Evolutionary conservation across 2,888 invertebrate genomes (phyloP), one percentile per base, ranked within the genome.

Genomic region (Hemaris fuciformis): DNA sequence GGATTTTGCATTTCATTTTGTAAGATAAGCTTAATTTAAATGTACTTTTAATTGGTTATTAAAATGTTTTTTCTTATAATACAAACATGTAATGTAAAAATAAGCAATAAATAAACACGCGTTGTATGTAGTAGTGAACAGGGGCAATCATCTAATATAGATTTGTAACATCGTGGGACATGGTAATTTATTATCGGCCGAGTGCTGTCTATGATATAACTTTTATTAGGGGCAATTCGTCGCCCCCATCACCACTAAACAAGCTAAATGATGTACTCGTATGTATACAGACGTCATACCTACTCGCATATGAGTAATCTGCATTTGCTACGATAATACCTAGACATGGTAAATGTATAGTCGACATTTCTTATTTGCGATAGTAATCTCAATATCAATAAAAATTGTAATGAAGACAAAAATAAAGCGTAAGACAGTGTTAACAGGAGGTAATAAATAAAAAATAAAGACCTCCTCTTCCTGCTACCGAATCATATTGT

Each of bases 171-270:
- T 63, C 63, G 43, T 56, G 68, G 63, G 48, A 61, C 71, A 70
- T 70, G 71, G 68, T 67, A 69, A 43, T 61, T 70, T 74, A 76
- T 85, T 71, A 53, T 31, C 53, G 27, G 31, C 18, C 23, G 64
- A 38, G 34, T n/a, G 38, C 38, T 38, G 38, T 59, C 71, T 69
- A 80, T 59, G 90, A 91, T 90, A 85, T 87, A 88, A 87, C 85
- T 90, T 90, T 89, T 84, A 91, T 89, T 89, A 79, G 79, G 69
- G 70, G 72, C 84, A 87, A 89, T 88, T 88, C 82, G 76, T 84
- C 80, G 87, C 89, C 91, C 90, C 87, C 84, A 88, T 89, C 78
- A 68, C 67, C 64, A 65, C 73, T 76, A 83, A 87, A 79, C 82
- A 83, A 81, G 73, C 80, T 81, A 80, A 77, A 87, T 85, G 86